These are phyloP conservation scores for Microctonus hyperodae DNA, from an alignment of 2,888 invertebrate species.

Conservation along the genomic window DNA sequence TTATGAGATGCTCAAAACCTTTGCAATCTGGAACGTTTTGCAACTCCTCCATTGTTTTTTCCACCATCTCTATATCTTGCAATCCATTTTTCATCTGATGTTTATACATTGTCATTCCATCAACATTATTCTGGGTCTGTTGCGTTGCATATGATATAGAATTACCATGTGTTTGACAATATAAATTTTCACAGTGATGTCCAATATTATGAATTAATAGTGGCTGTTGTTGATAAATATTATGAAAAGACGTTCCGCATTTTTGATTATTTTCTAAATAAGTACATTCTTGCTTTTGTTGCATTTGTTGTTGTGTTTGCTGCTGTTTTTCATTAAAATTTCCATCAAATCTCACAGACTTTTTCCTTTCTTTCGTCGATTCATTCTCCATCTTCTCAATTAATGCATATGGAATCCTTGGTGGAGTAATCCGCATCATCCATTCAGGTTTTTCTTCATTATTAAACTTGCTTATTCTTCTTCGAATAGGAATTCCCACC, in stretches of 20 bases:
- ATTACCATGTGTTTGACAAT: not conserved
- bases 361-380: conserved; percentile 2
- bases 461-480: conserved; percentile 31
- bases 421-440: conserved; percentile 55
- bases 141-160: not conserved
- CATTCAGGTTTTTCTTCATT: conserved; percentile 54
- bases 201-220: not conserved
- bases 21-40: conserved; percentile 37
- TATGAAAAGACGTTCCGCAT: not conserved
- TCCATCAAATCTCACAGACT: not conserved
- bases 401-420: conserved; percentile 44
- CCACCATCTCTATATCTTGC: conserved; percentile 48
- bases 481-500: not conserved
- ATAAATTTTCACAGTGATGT: not conserved
- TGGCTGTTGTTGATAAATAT: not conserved
- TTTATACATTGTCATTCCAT: conserved; percentile 15
- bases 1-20: conserved; percentile 45
- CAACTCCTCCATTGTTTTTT: conserved; percentile 42
- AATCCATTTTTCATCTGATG: conserved; percentile 55
- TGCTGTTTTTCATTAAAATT: not conserved
- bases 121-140: not conserved
- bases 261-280: conserved; percentile 1
- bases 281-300: not conserved
- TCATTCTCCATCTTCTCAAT: conserved; percentile 34
- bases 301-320: not conserved